Evolutionary conservation across 1,140 invertebrate genomes (phyloP), one percentile per base, ranked within the genome.

Genomic region (Cylas formicarius): DNA sequence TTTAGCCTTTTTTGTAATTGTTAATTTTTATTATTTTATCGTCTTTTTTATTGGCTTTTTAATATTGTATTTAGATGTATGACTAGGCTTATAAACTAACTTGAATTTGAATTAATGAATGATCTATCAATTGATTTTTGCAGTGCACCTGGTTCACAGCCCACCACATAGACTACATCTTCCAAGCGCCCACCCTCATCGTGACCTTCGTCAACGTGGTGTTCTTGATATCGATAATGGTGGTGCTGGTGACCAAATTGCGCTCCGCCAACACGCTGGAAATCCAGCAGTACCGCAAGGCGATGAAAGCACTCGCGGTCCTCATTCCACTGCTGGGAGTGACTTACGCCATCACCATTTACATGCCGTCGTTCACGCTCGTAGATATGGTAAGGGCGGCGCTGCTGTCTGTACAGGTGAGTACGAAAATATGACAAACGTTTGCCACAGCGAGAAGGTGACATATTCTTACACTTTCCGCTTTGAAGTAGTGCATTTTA

Each of bases 221-320:
- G 38, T 94, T 95, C 67, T 78, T 95, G 17, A 72, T 82, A 53
- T 82, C 82, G 66, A 93, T 96, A 53, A 92, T 96, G 83, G 91
- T 88, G 86, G 89, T 88, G 53, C 70, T 95, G 29, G 91, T 95
- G 53, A 95, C 90, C 6, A 94, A 95, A 62, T 71, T 93, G 9
- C 76, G 87, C 33, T 90, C 87, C 2, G 83, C 87, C 5, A 90
- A 87, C 54, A 88, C 78, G 0, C 70, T 81, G 14, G 89, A 93
- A 66, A 90, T 86, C 0, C 82, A 89, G 50, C 89, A 94, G 62
- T 89, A 87, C 64, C 71, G 84, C 28, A 93, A 92, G 65, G 89
- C 88, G 0, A 84, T 84, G 1, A 92, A 92, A 66, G 89, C 89
- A 8, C 71, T 93, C 7, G 66, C 92, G 6, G 86, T 92, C 6